Evolutionary conservation across 2,113 vertebrate species (phyloP).

Genomic region (Tricholaema leucomelas): DNA sequence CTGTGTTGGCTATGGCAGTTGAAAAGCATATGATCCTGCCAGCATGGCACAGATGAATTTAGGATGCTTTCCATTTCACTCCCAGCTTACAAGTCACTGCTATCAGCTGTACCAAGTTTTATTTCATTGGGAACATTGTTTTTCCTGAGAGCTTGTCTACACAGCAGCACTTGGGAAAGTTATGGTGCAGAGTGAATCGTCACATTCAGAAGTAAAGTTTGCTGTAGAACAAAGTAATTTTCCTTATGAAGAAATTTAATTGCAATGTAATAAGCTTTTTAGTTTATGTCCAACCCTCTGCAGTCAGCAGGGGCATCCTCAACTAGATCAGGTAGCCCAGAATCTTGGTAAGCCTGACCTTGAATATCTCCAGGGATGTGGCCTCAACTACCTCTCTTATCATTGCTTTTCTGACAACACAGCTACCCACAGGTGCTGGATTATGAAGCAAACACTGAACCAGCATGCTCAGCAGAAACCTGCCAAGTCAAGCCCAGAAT

Average conservation of each 20-base stretch:
- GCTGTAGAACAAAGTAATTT: not conserved
- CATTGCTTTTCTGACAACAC: not conserved
- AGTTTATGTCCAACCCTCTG: not conserved
- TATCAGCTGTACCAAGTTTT: slow-evolving; percentile 21
- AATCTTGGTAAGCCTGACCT: too few species aligned
- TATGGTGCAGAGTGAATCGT: not conserved
- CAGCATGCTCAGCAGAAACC: not conserved
- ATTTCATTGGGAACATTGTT: not conserved
- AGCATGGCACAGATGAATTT: slow-evolving; percentile 35
- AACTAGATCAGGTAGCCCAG: too few species aligned
- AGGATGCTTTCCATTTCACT: slow-evolving; percentile 36
- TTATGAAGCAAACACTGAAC: not conserved
- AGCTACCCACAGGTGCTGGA: not conserved
- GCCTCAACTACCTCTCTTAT: too few species aligned
- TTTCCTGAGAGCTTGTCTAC: not conserved
- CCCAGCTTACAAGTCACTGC: slow-evolving; percentile 11
- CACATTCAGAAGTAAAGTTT: not conserved
- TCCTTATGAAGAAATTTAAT: not conserved
- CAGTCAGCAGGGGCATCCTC: too few species aligned
- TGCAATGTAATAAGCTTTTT: not conserved
- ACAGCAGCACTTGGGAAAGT: not conserved
- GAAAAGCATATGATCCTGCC: slow-evolving; percentile 63
- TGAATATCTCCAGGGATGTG: too few species aligned
- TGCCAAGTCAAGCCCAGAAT: slow-evolving; percentile 16
- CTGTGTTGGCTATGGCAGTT: slow-evolving; percentile 48